Evolutionary conservation across 2,888 invertebrate species (phyloP), one percentile per base, ranked within the genome.

Genomic region (Balanococcus diminutus): DNA sequence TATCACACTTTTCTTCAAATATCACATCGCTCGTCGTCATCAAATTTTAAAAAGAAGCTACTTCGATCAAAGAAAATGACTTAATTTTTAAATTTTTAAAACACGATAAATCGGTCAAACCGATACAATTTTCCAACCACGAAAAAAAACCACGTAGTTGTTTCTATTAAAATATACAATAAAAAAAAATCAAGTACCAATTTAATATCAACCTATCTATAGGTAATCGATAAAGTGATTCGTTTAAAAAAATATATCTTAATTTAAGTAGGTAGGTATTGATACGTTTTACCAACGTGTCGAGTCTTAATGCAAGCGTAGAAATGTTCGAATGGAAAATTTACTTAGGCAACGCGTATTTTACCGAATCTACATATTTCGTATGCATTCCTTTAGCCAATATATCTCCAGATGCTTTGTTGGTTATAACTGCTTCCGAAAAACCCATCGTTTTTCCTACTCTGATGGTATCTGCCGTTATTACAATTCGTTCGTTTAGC

Each of bases 351-450:
- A 75, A 8, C 1, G 32, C 32, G 19, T 67, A 86, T 82, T 82
- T 81, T 31, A 82, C 82, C 8, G 86, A 72, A 42, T 81, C 61
- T n/a, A 86, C 82, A 25, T 72, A 79, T 42, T 82, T 86, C 3
- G 86, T 86, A 42, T 82, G 86, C 28, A 51, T 56, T 82, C 86
- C 86, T 86, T 86, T 86, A 14, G 86, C 86, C n/a, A 86, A 61
- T 51, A 86, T 82, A 39, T 81, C 61, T 4, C 86, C 86, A 9
- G 86, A 36, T 11, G 16, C 56, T 67, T 86, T 86, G 31, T 56
- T 82, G 8, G 61, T 56, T 16, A 86, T 86, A 4, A 67, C 22
- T 25, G 86, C 82, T 67, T 86, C 86, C 25, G 82, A 31, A 82
- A 86, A 86, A 6, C 86, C 86, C 39, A 86, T 56, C 56, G 82